Conservation (phyloP, 2,888 invertebrate genomes). For the Drosophila nr. perissopoda region DNA sequence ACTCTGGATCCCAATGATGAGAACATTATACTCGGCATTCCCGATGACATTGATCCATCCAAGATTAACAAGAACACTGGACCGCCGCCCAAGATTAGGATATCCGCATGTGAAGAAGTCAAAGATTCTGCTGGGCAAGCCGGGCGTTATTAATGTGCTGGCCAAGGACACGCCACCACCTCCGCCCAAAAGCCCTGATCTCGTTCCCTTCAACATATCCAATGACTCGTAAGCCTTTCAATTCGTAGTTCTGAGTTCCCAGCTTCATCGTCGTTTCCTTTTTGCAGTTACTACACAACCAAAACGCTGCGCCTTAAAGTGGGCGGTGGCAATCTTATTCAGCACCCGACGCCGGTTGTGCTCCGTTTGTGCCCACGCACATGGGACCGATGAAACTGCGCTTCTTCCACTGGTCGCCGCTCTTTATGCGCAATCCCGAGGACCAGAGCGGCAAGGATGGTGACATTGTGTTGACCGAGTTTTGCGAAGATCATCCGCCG, state of each 20-base stretch:
- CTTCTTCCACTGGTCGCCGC: constrained; percentile 96
- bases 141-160: constrained; percentile 97
- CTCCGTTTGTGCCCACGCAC: constrained; percentile 97
- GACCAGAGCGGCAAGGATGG: constrained; percentile 98
- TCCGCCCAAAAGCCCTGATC: constrained; percentile 94
- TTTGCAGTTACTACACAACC: constrained; percentile 93
- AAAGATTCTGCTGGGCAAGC: constrained; percentile 96
- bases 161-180: constrained; percentile 97
- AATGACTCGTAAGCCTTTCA: constrained; percentile 94
- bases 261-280: background rate
- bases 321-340: constrained; percentile 95
- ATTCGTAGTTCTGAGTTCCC: fast-evolving
- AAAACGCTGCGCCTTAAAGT: constrained; percentile 93
- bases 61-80: constrained; percentile 89
- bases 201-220: constrained; percentile 99
- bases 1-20: constrained; percentile 99
- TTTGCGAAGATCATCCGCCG: constrained; percentile 99
- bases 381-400: constrained; percentile 93
- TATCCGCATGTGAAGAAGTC: constrained; percentile 97
- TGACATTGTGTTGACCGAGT: constrained; percentile 95
- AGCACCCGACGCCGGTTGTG: constrained; percentile 99
- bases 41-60: constrained; percentile 96
- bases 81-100: constrained; percentile 94
- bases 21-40: constrained; percentile 97
- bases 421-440: constrained; percentile 98